These are phyloP conservation scores for Acanthosoma haemorrhoidale DNA, from an alignment of 2,888 invertebrate species.

Conservation along the genomic window DNA sequence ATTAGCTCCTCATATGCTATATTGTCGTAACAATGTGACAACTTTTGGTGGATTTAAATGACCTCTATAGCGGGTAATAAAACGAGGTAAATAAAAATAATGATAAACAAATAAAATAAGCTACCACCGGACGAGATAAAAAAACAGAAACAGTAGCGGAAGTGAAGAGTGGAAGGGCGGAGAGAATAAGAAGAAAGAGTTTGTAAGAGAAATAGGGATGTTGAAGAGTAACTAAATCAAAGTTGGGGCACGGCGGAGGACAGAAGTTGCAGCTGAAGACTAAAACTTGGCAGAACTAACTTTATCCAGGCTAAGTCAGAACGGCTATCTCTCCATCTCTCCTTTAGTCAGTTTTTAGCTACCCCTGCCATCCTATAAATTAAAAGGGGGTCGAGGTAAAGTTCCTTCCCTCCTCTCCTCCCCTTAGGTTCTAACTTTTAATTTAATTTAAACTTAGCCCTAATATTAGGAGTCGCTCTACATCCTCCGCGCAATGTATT, in stretches of 20 bases:
- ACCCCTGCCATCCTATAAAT: constrained; percentile 16
- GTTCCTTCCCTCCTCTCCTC: constrained; percentile 34
- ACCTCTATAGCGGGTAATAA: too few relatives aligned
- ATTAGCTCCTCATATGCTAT: too few relatives aligned
- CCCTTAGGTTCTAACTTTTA: constrained; percentile 32
- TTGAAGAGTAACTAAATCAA: constrained; percentile 25
- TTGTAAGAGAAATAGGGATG: background rate
- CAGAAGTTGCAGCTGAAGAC: constrained; percentile 38
- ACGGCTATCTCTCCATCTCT: background rate
- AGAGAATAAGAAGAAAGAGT: background rate
- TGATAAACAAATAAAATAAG: background rate
- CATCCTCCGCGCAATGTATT: background rate
- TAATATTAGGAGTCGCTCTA: background rate
- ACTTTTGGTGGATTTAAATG: too few relatives aligned
- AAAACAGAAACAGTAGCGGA: background rate
- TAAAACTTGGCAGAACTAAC: background rate
- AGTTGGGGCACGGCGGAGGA: constrained; percentile 30
- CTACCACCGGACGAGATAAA: background rate
- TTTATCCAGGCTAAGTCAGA: background rate
- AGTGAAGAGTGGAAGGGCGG: background rate
- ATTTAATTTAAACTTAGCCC: constrained; percentile 22
- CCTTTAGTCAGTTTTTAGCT: constrained; percentile 16
- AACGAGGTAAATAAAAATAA: too few relatives aligned
- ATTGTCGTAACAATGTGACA: too few relatives aligned
- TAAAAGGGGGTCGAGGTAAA: constrained; percentile 5